Evolutionary conservation across 2,797 vertebrate genomes (phyloP), one percentile per base, ranked within the genome.

Genomic region (Myripristis murdjan): DNA sequence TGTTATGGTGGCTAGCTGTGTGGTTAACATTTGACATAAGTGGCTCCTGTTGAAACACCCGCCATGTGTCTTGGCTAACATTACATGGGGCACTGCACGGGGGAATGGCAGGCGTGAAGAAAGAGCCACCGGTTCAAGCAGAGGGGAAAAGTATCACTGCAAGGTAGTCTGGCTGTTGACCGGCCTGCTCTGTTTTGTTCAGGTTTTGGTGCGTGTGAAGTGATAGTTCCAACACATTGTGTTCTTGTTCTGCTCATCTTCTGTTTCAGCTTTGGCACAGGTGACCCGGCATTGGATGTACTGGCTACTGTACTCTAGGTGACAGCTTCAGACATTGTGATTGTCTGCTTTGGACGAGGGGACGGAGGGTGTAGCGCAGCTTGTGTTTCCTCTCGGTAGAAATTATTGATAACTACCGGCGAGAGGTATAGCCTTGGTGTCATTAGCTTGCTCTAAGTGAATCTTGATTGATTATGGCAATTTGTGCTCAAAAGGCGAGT

Each of bases 221-320:
- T 88, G 91, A 91, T 91, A 85, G 91, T 84, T 90, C 87, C 87
- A 87, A 93, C 91, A 93, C 90, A 90, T 86, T 91, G 88, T 92
- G 87, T 84, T 88, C 90, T 87, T 91, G 89, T 91, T 84, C 85
- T 73, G 77, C 82, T 81, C 89, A 73, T 90, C 91, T 92, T 91
- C 84, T 88, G 83, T 91, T 91, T 89, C 90, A 89, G 85, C 82
- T 33, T 70, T 88, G 87, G 90, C 91, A 61, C 63, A 90, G 79
- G 71, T 90, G 89, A 90, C 68, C 81, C 20, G 70, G 77, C 87
- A 83, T 78, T 86, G 85, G 85, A 79, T 91, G 89, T 82, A 85
- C 87, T 85, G 86, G 84, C 86, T 75, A 87, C 87, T 87, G 86
- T 80, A 84, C 79, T 68, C 74, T 51, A 77, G 87, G 86, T 91